Evolutionary conservation across 2,797 vertebrate genomes (phyloP), one percentile per base, ranked within the genome.

Genomic region (Schizopygopsis malacanthus): DNA sequence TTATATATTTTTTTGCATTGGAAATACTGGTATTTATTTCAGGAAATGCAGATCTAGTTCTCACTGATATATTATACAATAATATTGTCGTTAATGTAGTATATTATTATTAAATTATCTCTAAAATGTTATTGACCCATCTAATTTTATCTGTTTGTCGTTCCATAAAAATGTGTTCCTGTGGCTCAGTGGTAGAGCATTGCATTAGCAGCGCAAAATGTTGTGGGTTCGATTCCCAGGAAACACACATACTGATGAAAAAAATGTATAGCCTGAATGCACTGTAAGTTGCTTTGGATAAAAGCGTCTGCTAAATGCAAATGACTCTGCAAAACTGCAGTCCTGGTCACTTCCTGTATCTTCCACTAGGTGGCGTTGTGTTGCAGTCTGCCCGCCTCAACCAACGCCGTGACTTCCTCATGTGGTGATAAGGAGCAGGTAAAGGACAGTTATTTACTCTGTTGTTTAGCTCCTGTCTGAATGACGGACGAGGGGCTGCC

Each of bases 281-380:
- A 28, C 25, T 28, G 25, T 28, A 28, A 28, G 25, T 28, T 28
- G 25, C 25, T 28, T 28, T 28, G 25, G 25, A 28, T 28, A 28
- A 28, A 28, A 28, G 25, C 25, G 25, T 28, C 25, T 28, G 25
- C 25, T 28, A 28, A 28, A 28, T 28, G 25, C 25, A 71, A 75
- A 61, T 61, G 56, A 84, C 79, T 22, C 43, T 41, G 72, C 75
- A 79, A 11, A 76, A 81, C 59, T 81, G 67, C 33, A 50, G 56
- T 81, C 28, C 43, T 16, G 11, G 18, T 41, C 13, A 4, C 76
- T 65, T 56, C 56, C 41, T 41, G 28, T 54, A 8, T 75, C n/a
- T 50, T 8, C 65, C 88, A 77, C 52, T 85, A 88, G 87, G 87
- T 78, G 85, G 82, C 18, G 73, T 69, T 16, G 6, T 54, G 43